These are phyloP conservation scores for Carterocephalus palaemon DNA, from an alignment of 2,888 invertebrate genomes.

Conservation along the genomic window DNA sequence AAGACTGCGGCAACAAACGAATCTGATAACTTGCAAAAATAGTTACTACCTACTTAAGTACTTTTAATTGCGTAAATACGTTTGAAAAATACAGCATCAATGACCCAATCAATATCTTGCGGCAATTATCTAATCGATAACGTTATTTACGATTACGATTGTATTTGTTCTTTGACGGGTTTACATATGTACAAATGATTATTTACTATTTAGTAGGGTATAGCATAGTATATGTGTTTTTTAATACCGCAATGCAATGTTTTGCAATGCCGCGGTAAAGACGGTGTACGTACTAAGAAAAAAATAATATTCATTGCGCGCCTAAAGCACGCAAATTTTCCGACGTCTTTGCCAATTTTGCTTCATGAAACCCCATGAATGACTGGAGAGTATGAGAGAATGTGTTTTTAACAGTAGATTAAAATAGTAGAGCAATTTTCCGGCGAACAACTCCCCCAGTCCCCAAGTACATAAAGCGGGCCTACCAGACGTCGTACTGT, in stretches of 20 bases:
- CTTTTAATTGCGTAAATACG: slow-evolving; percentile 1
- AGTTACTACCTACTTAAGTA: slow-evolving; percentile 1
- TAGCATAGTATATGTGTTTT: no score
- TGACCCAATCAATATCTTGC: slow-evolving; percentile 4
- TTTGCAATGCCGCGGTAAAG: no score
- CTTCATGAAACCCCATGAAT: background rate
- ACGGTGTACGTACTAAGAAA: no score
- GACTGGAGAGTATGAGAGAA: background rate
- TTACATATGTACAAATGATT: no score
- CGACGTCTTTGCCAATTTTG: slow-evolving; percentile 15
- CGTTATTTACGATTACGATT: slow-evolving; percentile 13
- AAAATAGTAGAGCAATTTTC: slow-evolving; percentile 41
- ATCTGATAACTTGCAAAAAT: slow-evolving; percentile 26
- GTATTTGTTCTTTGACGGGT: no score
- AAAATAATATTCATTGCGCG: no score
- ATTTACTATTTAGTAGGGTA: no score
- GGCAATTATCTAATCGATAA: slow-evolving; percentile 6
- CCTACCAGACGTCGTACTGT: slow-evolving; percentile 44
- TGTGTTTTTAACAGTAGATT: slow-evolving; percentile 13
- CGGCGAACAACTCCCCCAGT: slow-evolving; percentile 39
- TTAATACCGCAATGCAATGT: no score
- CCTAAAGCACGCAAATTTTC: background rate
- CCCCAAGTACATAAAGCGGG: slow-evolving; percentile 37
- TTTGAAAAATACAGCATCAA: no score
- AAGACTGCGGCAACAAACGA: slow-evolving; percentile 53